Base-by-base conservation (phyloP, 2,888 invertebrate species). In the Zygaena filipendulae region DNA sequence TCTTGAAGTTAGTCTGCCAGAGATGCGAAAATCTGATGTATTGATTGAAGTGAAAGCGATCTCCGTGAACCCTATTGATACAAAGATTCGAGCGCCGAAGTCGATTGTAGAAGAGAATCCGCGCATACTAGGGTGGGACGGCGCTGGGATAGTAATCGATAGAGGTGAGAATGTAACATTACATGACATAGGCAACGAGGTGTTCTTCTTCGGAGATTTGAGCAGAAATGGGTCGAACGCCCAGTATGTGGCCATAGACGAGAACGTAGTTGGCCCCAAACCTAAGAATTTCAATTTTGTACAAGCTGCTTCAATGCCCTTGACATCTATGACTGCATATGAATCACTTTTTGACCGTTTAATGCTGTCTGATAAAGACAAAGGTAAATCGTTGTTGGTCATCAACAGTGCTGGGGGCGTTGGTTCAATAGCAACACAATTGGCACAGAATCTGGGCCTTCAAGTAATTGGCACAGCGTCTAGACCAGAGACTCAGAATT, bases 331-430 rank as follows among this genome's bases (percentile, higher is more conserved):
- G 3, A 72, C 75, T 3, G 72, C 75, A 8, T 67, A 56, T 33
- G 75, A 74, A 38, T 49, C 64, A 11, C 37, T 77, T 10, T 60
- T 49, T 38, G 75, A 77, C 27, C 56, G 74, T 3, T 36, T 77
- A 21, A 30, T 52, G 11, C 20, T 77, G n/a, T 53, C 70, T 8
- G 61, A 62, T 11, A 68, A 67, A 32, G 72, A 74, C 40, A 59
- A 50, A 37, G 70, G 66, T 2, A 75, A 67, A 38, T 47, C 62
- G 11, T 39, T 77, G 5, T 43, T 75, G 25, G 55, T 77, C 13
- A 64, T 77, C 22, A 77, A 75, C 30, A 77, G 75, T 37, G 68
- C 62, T 2, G 77, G 75, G 1, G 77, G 77, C 12, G 75, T 75
- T 1, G 77, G 77, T 0, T 62, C 72, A 4, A 46, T 75, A 1